Base-by-base conservation (phyloP, 2,888 invertebrate genomes). In the Pantelozetes paolii region DNA sequence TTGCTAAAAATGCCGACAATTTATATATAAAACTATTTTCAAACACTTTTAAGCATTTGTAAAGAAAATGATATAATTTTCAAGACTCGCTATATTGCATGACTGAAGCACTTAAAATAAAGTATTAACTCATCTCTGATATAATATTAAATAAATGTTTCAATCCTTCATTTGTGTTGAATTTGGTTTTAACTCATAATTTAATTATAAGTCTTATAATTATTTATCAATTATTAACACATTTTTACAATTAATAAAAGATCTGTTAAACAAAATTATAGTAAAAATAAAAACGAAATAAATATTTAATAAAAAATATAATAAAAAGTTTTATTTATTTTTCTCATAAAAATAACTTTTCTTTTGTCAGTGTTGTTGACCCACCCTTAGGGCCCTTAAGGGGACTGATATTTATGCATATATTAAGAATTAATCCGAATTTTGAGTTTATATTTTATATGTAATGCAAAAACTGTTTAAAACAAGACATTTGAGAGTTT, bases 51-150 rank as follows among this genome's bases (percentile, higher is more conserved):
- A 45, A 11, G 6, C 2, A 18, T 45, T 45, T 15, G 45, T 2
- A 45, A 45, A 13, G 45, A 8, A 8, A 54, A 20, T 20, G 23
- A 54, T 54, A 20, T 28, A 9, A 8, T 36, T 36, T 32, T 20
- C 62, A 64, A 69, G 15, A 45, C 69, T 69, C 69, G 69, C 69
- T 23, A 69, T 26, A 69, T 69, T 69, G 69, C 69, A 69, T 69
- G 69, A 45, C 45, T 45, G 6, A 20, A 45, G 40, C 69, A 69
- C 26, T 69, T 28, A 69, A 69, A 45, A 32, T 32, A 36, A 62
- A n/a, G n/a, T n/a, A n/a, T n/a, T n/a, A n/a, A n/a, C n/a, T n/a
- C n/a, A n/a, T n/a, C n/a, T n/a, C n/a, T n/a, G n/a, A n/a, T n/a
- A n/a, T n/a, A n/a, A n/a, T n/a, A n/a, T n/a, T n/a, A n/a, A n/a